phyloP scores from a whole-genome alignment of 2,797 vertebrate genomes.

The Natrix natrix region DNA sequence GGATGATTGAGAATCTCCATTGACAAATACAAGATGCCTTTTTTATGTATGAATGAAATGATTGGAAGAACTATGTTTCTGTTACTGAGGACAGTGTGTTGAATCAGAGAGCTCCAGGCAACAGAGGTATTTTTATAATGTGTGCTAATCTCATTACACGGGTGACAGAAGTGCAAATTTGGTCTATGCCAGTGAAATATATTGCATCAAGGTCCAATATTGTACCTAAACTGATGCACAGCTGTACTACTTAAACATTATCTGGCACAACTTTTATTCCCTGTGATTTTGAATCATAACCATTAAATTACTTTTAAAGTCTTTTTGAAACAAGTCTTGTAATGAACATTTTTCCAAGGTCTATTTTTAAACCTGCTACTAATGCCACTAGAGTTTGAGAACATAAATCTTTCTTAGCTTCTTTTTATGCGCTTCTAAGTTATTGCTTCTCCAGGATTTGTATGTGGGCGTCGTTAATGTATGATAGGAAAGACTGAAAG shows the following conservation, averaged over 20 bases:
- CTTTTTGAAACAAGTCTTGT: neutral
- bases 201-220: neutral
- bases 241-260: constrained; percentile 10
- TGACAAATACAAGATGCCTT: neutral
- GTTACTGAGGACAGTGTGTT: neutral
- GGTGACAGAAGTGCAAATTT: neutral
- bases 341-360: constrained; percentile 3
- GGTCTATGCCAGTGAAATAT: neutral
- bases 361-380: neutral
- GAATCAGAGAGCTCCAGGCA: neutral
- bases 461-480: neutral
- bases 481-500: constrained; percentile 26
- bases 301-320: neutral
- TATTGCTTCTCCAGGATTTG: constrained; percentile 17
- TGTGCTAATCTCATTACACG: neutral
- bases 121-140: neutral
- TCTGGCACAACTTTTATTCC: constrained; percentile 3
- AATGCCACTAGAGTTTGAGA: constrained; percentile 2
- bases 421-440: constrained; percentile 42
- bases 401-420: constrained; percentile 17
- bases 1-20: no score
- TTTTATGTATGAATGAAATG: neutral
- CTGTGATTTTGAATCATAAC: neutral
- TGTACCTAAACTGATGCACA: neutral
- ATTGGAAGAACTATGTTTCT: neutral